Base-by-base conservation (phyloP, 2,113 vertebrate genomes). In the Takifugu flavidus region DNA sequence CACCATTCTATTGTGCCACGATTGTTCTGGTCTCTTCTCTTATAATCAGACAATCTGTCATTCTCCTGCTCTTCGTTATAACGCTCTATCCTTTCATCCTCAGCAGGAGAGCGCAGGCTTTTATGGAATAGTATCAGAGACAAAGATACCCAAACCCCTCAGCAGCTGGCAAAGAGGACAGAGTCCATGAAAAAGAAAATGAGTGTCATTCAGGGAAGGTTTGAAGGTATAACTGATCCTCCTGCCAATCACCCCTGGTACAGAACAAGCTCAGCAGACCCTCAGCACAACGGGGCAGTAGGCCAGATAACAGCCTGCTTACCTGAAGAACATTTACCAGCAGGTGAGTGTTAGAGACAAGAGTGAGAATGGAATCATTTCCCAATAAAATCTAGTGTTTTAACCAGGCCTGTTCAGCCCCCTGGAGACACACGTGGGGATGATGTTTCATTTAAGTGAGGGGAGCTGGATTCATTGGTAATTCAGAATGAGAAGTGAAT, bases 61-160 rank as follows among this genome's bases (percentile, higher is more conserved):
- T 77, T 51, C 28, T n/a, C 29, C 65, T 65, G 59, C 70, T 80
- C 59, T 15, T 46, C 59, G 44, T 27, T 62, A 68, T 56, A 25
- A 70, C 56, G 47, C 65, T 56, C 67, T 60, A 51, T 20, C 4
- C 62, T 52, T 14, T 63, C 69, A 45, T 56, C 66, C 60, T 50
- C 61, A 20, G 49, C 57, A 4, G n/a, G 13, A 62, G 58, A 65
- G 58, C 71, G 59, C 60, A 49, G 53, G 44, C 53, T 53, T 65
- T 69, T 72, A 59, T 84, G 73, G 70, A 79, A 78, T 76, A 74
- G 59, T 72, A 67, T 75, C 74, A 59, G 56, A 72, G 27, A 14
- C 53, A n/a, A 51, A 64, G 34, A 10, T 52, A 46, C 68, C 56
- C 56, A 65, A 62, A 62, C 43, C 28, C 52, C 65, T 70, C 60